Conservation (phyloP, 2,113 vertebrate species). For the Marcusenius ussheri region DNA sequence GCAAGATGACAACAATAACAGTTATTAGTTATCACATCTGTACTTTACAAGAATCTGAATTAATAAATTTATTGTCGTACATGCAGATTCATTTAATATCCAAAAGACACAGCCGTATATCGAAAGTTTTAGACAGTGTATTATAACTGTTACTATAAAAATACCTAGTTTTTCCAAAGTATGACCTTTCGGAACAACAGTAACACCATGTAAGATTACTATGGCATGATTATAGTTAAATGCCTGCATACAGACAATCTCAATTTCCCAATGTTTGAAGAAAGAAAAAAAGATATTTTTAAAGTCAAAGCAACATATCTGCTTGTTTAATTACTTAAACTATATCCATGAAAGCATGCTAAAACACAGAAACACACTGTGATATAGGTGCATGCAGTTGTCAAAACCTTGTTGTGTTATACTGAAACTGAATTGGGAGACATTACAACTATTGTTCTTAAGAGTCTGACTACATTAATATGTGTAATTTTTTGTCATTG, state of each 20-base stretch:
- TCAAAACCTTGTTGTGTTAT: neutral
- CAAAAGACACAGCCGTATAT: neutral
- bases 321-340: neutral
- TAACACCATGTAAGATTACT: neutral
- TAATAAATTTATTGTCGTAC: neutral
- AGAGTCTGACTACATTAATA: neutral
- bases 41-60: neutral
- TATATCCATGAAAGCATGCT: conserved; percentile 6
- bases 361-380: conserved; percentile 5
- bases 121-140: conserved; percentile 9
- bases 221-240: conserved; percentile 3
- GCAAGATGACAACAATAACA: neutral
- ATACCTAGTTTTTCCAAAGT: neutral
- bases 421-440: neutral
- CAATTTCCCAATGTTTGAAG: neutral
- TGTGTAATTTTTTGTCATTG: neutral
- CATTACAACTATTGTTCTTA: neutral
- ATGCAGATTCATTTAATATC: neutral
- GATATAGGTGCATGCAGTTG: neutral
- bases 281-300: neutral
- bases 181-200: neutral
- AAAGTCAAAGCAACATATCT: neutral
- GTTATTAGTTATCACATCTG: neutral
- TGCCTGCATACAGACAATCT: neutral
- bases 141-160: conserved; percentile 3